phyloP scores from a whole-genome alignment of 2,797 vertebrate species.

The Vespertilio murinus region DNA sequence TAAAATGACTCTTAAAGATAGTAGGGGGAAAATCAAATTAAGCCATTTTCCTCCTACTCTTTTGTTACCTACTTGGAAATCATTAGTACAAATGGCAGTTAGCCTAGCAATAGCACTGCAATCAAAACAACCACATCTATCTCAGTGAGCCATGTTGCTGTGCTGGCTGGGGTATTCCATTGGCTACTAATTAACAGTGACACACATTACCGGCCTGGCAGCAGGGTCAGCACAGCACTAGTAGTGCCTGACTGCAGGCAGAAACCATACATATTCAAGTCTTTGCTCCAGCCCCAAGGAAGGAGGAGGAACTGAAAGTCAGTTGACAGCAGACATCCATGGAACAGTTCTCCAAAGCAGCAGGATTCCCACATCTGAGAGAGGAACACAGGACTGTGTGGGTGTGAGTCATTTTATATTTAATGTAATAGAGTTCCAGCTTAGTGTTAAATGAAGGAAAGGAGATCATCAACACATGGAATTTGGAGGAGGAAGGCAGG shows the following conservation, averaged over 20 bases:
- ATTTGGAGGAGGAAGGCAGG: neutral
- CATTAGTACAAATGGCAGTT: slow-evolving; percentile 77
- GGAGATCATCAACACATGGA: neutral
- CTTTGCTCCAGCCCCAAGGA: slow-evolving; percentile 32
- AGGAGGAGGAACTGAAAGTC: slow-evolving; percentile 1
- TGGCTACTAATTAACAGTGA: slow-evolving; percentile 77
- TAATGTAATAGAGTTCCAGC: slow-evolving; percentile 34
- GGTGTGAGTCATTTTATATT: slow-evolving; percentile 1
- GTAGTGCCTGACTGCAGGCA: slow-evolving; percentile 38
- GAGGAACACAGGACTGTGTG: neutral
- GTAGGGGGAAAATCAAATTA: slow-evolving; percentile 54
- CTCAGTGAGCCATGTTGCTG: slow-evolving; percentile 77
- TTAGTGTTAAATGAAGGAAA: neutral
- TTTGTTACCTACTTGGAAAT: slow-evolving; percentile 66
- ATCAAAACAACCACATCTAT: slow-evolving; percentile 81
- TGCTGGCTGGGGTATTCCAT: slow-evolving; percentile 70
- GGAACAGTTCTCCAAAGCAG: slow-evolving; percentile 2
- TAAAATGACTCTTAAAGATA: slow-evolving; percentile 64
- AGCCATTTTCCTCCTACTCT: slow-evolving; percentile 72
- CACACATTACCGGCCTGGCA: slow-evolving; percentile 70
- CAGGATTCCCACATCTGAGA: neutral
- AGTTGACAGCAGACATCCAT: neutral
- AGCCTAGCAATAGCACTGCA: slow-evolving; percentile 72
- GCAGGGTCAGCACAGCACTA: slow-evolving; percentile 58
- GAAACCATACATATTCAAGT: slow-evolving; percentile 68